Evolutionary conservation across 1,140 invertebrate species (phyloP).

Genomic region (Pristionchus pacificus): DNA sequence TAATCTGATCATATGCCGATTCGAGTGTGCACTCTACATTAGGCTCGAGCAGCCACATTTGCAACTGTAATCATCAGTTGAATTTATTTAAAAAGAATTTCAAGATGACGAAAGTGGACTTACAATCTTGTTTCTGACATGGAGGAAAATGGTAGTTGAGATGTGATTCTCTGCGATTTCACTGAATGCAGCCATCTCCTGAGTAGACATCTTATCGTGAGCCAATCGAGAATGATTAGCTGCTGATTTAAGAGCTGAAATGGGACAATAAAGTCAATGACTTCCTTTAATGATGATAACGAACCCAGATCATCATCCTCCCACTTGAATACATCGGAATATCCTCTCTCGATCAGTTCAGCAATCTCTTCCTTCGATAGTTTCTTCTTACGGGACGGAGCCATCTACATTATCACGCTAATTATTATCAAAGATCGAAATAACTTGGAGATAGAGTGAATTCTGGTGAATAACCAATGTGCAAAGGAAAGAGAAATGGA

Average conservation of each 20-base stretch:
- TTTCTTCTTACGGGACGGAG: too few species aligned
- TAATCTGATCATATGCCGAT: constrained; percentile 40
- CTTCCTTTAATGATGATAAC: neutral
- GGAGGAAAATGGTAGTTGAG: constrained; percentile 74
- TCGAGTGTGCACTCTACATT: constrained; percentile 76
- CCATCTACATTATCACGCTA: too few species aligned
- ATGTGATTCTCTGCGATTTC: constrained; percentile 69
- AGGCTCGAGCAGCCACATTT: constrained; percentile 93
- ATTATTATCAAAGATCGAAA: too few species aligned
- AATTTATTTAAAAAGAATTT: neutral
- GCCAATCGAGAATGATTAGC: neutral
- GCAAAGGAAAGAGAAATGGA: too few species aligned
- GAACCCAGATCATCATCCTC: constrained; percentile 26
- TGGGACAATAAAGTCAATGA: neutral
- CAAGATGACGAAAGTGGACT: constrained; percentile 33
- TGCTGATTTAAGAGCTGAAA: neutral
- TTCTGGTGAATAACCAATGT: too few species aligned
- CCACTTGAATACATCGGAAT: neutral
- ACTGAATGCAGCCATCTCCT: constrained; percentile 58
- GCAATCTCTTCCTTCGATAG: constrained; percentile 1
- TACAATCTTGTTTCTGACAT: constrained; percentile 82
- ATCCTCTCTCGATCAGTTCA: neutral
- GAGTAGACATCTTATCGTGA: neutral
- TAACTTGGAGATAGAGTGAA: too few species aligned
- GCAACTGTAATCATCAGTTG: constrained; percentile 66